Base-by-base conservation (phyloP, 2,888 invertebrate species). In the Neuroscelio doddi region DNA sequence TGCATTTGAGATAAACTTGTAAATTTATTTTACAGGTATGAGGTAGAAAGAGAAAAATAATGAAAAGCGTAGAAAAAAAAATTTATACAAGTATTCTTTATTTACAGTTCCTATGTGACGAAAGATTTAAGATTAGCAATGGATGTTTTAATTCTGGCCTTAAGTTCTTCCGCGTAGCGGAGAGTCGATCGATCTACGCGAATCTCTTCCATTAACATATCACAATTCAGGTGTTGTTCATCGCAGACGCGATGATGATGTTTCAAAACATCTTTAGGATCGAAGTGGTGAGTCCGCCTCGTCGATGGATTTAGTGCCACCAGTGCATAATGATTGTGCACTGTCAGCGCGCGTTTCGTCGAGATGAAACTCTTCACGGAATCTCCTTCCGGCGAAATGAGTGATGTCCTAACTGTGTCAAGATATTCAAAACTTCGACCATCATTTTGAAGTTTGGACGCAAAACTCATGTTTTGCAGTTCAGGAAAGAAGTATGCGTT, bases 291-390 rank as follows among this genome's bases (percentile, higher is more conserved):
- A 30, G 87, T 87, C 10, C 86, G 83, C 68, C 87, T 86, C 14
- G 88, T 86, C 3, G 85, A 84, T 5, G 87, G 85, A 47, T 87
- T 87, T 17, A 91, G 77, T 56, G 88, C 87, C 55, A 88, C 87
- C 68, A 93, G 81, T 2, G 92, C 90, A 76, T 92, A 93, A 79
- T 93, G 93, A 82, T 93, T 93, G 83, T 92, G 92, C 32, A 92
- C 91, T 41, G 90, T 90, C 73, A 91, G 83, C 21, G 91, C 88
- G 64, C 87, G 88, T 68, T 86, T 86, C 3, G 91, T 90, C 15
- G 88, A 84, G 79, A 92, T 89, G 79, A 92, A 89, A 79, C 92
- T 92, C 81, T 93, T 93, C 47, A 90, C 90, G 61, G 90, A 91
- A 70, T 89, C 89, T 12, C 90, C 90, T 59, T 87, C 85, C 1